Conservation (phyloP, 1,140 invertebrate genomes). For the Tenebrio molitor region DNA sequence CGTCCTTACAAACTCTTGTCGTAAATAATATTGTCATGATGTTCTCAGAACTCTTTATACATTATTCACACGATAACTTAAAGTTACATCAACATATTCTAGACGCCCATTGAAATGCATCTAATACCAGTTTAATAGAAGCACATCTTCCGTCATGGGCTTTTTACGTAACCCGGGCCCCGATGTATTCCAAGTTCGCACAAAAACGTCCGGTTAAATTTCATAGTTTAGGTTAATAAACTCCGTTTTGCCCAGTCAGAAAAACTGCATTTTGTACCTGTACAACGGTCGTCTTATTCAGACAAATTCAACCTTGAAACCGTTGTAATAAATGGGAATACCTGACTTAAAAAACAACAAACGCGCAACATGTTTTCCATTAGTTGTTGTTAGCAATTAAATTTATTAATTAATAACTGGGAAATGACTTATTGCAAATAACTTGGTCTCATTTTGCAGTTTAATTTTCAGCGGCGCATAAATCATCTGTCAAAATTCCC, state of each 20-base stretch:
- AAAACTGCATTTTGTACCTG: not conserved
- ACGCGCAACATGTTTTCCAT: not conserved
- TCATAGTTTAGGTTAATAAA: slow-evolving; percentile 22
- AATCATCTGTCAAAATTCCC: too few relatives aligned
- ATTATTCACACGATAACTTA: slow-evolving; percentile 42
- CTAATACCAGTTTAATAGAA: slow-evolving; percentile 34
- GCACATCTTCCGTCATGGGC: not conserved
- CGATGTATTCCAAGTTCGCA: not conserved
- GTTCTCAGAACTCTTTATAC: slow-evolving; percentile 45
- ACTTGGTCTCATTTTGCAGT: not conserved
- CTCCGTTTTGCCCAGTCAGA: too few relatives aligned
- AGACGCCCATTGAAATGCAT: slow-evolving; percentile 37
- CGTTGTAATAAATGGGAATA: not conserved
- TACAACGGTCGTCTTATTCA: too few relatives aligned
- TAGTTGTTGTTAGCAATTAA: not conserved
- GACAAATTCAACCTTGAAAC: slow-evolving; percentile 2
- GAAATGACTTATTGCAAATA: slow-evolving; percentile 22
- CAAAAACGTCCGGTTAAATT: too few relatives aligned
- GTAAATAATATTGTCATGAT: slow-evolving; percentile 48
- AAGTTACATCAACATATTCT: slow-evolving; percentile 42
- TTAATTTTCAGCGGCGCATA: slow-evolving; percentile 22
- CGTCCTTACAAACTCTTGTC: slow-evolving; percentile 45
- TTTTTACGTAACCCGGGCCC: not conserved
- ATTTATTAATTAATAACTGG: slow-evolving; percentile 23
- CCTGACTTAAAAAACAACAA: not conserved